A percentile compares a stretch with the other conserved stretches of the same genome.
Conservation (phyloP, 1,140 invertebrate genomes). For the Drosophila nasuta region DNA sequence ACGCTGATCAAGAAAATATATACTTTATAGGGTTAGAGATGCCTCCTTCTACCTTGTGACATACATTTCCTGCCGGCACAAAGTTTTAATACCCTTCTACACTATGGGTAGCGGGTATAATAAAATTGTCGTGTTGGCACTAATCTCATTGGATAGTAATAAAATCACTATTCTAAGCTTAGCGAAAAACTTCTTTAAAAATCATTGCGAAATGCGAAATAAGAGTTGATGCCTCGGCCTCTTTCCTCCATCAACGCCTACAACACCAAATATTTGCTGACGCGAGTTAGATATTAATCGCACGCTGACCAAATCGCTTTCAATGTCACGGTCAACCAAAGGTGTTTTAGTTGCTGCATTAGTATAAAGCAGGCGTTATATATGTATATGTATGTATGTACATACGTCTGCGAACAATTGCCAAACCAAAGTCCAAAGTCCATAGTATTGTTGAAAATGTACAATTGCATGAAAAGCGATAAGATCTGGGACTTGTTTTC, state of each 20-base stretch:
- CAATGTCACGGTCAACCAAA: constrained; percentile 39
- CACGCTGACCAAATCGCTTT: constrained; percentile 37
- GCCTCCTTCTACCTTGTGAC: too few relatives aligned
- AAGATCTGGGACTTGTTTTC: constrained; percentile 63
- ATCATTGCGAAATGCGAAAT: background rate
- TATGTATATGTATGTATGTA: background rate
- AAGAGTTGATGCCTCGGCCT: constrained; percentile 1
- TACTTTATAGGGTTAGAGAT: too few relatives aligned
- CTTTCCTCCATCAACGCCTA: background rate
- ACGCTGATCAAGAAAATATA: too few relatives aligned
- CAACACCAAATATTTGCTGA: constrained; percentile 16
- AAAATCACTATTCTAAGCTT: background rate
- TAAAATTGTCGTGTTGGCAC: too few relatives aligned
- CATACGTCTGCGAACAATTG: background rate
- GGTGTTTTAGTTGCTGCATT: constrained; percentile 2
- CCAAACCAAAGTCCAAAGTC: background rate
- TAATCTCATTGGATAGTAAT: background rate
- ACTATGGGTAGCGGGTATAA: too few relatives aligned
- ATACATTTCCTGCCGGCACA: too few relatives aligned
- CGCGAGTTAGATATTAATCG: constrained; percentile 23
- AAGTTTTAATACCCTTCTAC: too few relatives aligned
- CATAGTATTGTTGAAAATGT: constrained; percentile 46
- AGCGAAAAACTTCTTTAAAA: background rate
- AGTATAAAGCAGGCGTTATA: constrained; percentile 1
- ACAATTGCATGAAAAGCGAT: constrained; percentile 57